Percentiles rank a stretch among this genome's conserved stretches.
Evolutionary conservation across 2,888 invertebrate species (phyloP).

Genomic region (Cryptosula pallasiana): DNA sequence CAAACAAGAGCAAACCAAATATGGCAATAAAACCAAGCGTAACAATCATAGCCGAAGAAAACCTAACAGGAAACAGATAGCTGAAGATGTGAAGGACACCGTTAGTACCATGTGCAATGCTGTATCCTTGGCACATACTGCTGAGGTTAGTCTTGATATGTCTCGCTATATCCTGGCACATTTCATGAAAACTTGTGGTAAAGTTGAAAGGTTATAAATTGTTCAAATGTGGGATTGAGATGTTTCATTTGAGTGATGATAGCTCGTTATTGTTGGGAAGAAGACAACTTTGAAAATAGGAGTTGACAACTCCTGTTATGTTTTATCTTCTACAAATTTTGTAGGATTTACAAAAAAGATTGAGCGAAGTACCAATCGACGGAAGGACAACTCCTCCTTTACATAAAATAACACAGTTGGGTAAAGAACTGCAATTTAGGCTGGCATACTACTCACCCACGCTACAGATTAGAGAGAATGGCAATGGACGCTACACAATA

Average conservation of each 20-base stretch:
- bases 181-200: too few species aligned
- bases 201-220: too few species aligned
- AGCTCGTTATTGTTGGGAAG: too few species aligned
- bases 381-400: neutral
- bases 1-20: neutral
- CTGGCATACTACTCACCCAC: neutral
- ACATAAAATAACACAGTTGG: neutral
- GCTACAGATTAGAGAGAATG: neutral
- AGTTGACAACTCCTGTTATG: too few species aligned
- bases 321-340: too few species aligned
- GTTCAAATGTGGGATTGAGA: too few species aligned
- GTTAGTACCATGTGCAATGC: neutral
- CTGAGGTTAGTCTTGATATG: conserved; percentile 2
- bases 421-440: neutral
- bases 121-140: neutral
- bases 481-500: neutral
- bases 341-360: neutral
- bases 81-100: neutral
- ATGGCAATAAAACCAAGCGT: neutral
- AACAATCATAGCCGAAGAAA: neutral
- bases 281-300: too few species aligned
- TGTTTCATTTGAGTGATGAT: too few species aligned
- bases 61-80: neutral
- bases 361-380: neutral
- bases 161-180: too few species aligned